These are phyloP conservation scores for Gymnogyps californianus DNA, from an alignment of 2,113 vertebrate genomes.

Conservation along the genomic window DNA sequence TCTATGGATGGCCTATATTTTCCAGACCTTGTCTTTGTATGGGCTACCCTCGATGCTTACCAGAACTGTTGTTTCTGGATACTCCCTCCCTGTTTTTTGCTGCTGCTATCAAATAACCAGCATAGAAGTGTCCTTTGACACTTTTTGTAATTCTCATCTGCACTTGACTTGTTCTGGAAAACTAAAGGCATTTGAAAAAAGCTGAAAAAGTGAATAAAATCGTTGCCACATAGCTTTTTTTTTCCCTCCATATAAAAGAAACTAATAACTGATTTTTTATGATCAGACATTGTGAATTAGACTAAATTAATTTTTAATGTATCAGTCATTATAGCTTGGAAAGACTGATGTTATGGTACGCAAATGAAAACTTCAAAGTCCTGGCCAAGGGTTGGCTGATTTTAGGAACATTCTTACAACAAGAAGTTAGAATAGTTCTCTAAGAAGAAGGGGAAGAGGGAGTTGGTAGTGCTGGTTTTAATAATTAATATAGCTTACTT, in stretches of 20 bases:
- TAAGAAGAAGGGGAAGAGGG: neutral
- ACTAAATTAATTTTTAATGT: neutral
- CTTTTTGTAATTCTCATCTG: neutral
- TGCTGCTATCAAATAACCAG: neutral
- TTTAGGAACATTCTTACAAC: neutral
- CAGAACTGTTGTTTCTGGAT: neutral
- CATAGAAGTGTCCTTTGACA: neutral
- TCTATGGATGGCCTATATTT: neutral
- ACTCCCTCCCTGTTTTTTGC: neutral
- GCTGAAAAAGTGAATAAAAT: neutral
- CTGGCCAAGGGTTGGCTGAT: neutral
- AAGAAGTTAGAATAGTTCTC: neutral
- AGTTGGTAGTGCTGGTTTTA: neutral
- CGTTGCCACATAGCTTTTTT: neutral
- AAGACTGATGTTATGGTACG: neutral
- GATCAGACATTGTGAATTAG: neutral
- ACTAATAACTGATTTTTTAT: neutral
- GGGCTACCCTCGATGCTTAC: accelerated
- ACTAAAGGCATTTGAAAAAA: neutral
- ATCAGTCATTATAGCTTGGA: neutral
- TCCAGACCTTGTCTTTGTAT: neutral
- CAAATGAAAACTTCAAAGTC: neutral
- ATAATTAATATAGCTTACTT: neutral
- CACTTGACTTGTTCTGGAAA: neutral
- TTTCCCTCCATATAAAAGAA: accelerated